A percentile compares a stretch with the other conserved stretches of the same genome.
phyloP scores from a whole-genome alignment of 2,888 invertebrate species.

The Acanthacorydalis orientalis region DNA sequence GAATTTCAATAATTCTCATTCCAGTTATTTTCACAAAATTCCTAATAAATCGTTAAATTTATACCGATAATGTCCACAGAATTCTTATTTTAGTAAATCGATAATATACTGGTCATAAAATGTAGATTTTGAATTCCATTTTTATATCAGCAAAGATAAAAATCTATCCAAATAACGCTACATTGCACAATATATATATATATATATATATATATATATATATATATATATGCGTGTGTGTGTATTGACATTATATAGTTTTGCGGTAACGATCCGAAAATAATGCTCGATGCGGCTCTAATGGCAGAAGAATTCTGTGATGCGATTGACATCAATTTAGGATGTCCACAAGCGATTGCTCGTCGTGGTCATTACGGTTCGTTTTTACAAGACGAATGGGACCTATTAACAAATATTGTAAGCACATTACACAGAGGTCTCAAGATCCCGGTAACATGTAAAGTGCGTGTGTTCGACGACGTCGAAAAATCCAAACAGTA shows the following conservation, averaged over 20 bases:
- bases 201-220: no score
- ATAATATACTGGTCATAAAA: no score
- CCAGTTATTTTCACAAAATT: no score
- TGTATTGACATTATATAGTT: conserved; percentile 42
- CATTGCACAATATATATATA: no score
- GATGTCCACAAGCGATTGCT: conserved; percentile 96
- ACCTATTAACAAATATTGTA: conserved; percentile 63
- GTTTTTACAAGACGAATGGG: conserved; percentile 93
- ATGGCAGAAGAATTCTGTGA: conserved; percentile 78
- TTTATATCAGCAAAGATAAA: no score
- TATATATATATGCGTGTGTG: no score
- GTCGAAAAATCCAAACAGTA: conserved; percentile 75
- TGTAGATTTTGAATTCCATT: no score
- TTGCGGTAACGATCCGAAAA: conserved; percentile 89
- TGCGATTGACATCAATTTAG: conserved; percentile 92
- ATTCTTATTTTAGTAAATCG: no score
- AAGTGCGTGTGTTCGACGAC: conserved; percentile 81
- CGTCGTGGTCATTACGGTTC: conserved; percentile 92
- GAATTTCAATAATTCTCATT: no score
- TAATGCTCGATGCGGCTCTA: conserved; percentile 70
- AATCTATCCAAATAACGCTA: no score
- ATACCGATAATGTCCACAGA: no score
- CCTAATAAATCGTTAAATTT: no score
- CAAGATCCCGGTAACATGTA: conserved; percentile 87
- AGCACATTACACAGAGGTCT: conserved; percentile 49